Conservation (phyloP, 1,140 invertebrate genomes). For the Drosophila littoralis region DNA sequence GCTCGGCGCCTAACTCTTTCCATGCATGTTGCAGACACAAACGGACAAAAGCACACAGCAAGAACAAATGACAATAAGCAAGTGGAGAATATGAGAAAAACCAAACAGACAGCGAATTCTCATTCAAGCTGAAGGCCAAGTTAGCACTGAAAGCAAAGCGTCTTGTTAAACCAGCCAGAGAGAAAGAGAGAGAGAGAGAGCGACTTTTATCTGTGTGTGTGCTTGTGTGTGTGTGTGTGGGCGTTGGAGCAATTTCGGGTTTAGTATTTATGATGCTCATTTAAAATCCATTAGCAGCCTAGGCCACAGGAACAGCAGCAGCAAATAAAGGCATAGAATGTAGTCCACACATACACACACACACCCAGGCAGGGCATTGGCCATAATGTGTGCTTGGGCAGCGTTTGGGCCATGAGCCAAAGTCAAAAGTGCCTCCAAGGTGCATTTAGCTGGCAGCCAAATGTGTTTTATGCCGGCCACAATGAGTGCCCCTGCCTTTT, state of each 20-base stretch:
- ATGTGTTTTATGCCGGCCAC: slow-evolving; percentile 37
- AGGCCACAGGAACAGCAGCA: slow-evolving; percentile 42
- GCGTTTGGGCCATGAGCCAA: slow-evolving; percentile 46
- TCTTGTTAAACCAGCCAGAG: not conserved
- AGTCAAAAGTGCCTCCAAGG: slow-evolving; percentile 69
- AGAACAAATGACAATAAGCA: slow-evolving; percentile 73
- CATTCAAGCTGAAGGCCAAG: slow-evolving; percentile 24
- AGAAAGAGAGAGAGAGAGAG: not conserved
- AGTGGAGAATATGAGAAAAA: slow-evolving; percentile 52
- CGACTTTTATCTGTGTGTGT: not conserved
- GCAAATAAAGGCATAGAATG: slow-evolving; percentile 34
- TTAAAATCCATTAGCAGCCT: slow-evolving; percentile 84
- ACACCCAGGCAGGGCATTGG: slow-evolving; percentile 9
- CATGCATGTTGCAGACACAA: slow-evolving; percentile 10
- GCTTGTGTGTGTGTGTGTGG: not conserved
- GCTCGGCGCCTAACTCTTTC: not conserved
- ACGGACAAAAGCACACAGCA: slow-evolving; percentile 56
- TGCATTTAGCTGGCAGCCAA: slow-evolving; percentile 60
- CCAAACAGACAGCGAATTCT: slow-evolving; percentile 16
- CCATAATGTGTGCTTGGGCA: slow-evolving; percentile 20
- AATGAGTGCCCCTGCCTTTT: slow-evolving; percentile 12
- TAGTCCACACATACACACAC: not conserved
- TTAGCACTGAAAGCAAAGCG: slow-evolving; percentile 8
- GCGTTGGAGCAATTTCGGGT: slow-evolving; percentile 56
- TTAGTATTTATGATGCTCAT: slow-evolving; percentile 84